Base-by-base conservation (phyloP, 2,797 vertebrate genomes). In the Rhinichthys osculus region DNA sequence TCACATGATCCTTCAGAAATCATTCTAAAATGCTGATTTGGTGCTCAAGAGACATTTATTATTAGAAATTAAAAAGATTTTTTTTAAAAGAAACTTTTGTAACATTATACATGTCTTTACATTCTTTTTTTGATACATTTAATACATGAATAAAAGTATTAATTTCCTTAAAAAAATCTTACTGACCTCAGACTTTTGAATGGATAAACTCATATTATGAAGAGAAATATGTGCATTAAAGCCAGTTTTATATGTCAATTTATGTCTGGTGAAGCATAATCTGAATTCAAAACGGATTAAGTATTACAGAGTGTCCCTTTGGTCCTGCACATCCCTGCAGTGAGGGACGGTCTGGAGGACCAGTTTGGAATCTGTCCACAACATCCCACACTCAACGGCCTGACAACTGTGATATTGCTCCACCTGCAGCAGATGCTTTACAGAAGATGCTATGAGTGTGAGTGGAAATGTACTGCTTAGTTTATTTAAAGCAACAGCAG, bases 351-450 rank as follows among this genome's bases (percentile, higher is more conserved):
- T 52, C 71, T 50, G 40, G n/a, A 72, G 35, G 50, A 42, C 16
- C 57, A 59, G 69, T 19, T 59, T 62, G 81, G 30, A 77, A 74
- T 86, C 27, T 23, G 71, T 47, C 21, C 35, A 78, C 73, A 78
- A 78, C 73, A 78, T 78, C 52, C 40, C 57, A 64, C 59, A 83
- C 64, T 35, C 62, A 67, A 64, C 67, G 52, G 35, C 9, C 78
- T 72, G 62, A 83, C 79, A 71, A 78, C 83, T 23, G 74, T 47
- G 74, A 44, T 64, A 78, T 23, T 42, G 27, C 62, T 72, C 17
- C 70, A 50, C 21, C 81, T 76, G 57, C 42, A 38, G 38, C 54
- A 33, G 70, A 19, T 64, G 70, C 79, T 77, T 21, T 72, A 42
- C 7, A 47, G 42, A 47, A 38, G 47, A 44, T 47, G 38, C 38